A percentile compares a stretch with the other conserved stretches of the same genome.
phyloP scores from a whole-genome alignment of 1,140 invertebrate species.

The Centruroides vittatus region DNA sequence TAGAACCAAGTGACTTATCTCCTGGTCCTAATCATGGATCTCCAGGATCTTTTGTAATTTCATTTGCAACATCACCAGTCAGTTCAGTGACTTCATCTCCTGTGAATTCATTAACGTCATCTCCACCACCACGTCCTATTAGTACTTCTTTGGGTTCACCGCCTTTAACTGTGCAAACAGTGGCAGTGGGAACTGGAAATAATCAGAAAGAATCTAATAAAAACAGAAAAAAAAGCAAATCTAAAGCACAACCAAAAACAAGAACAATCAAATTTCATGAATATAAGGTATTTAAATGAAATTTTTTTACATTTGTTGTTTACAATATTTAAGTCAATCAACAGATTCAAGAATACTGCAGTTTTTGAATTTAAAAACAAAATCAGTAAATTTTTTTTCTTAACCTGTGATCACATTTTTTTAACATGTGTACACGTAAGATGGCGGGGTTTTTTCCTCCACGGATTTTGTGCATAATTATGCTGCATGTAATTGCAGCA shows the following conservation, averaged over 20 bases:
- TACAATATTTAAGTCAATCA: too few relatives aligned
- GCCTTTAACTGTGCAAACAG: neutral
- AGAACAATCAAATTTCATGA: slow-evolving; percentile 95
- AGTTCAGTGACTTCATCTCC: slow-evolving; percentile 21
- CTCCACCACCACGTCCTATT: neutral
- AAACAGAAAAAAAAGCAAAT: slow-evolving; percentile 74
- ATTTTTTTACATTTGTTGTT: neutral
- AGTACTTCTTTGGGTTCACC: neutral
- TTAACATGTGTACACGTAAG: too few relatives aligned
- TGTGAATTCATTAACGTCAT: slow-evolving; percentile 15
- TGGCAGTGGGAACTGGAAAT: neutral
- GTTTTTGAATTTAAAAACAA: too few relatives aligned
- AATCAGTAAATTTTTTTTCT: too few relatives aligned
- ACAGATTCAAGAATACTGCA: too few relatives aligned
- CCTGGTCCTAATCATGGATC: slow-evolving; percentile 8
- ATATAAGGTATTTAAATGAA: slow-evolving; percentile 51
- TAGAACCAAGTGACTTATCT: slow-evolving; percentile 10
- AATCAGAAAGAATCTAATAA: slow-evolving; percentile 29
- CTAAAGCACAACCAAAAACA: slow-evolving; percentile 63
- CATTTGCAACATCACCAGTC: slow-evolving; percentile 14
- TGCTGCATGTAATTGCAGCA: too few relatives aligned
- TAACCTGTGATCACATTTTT: too few relatives aligned
- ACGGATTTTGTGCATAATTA: too few relatives aligned
- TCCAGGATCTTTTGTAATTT: slow-evolving; percentile 12
- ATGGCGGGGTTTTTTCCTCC: too few relatives aligned